Evolutionary conservation across 37 sponge, comb jelly and placozoan species (phyloP).

Genomic region (Mnemiopsis leidyi): DNA sequence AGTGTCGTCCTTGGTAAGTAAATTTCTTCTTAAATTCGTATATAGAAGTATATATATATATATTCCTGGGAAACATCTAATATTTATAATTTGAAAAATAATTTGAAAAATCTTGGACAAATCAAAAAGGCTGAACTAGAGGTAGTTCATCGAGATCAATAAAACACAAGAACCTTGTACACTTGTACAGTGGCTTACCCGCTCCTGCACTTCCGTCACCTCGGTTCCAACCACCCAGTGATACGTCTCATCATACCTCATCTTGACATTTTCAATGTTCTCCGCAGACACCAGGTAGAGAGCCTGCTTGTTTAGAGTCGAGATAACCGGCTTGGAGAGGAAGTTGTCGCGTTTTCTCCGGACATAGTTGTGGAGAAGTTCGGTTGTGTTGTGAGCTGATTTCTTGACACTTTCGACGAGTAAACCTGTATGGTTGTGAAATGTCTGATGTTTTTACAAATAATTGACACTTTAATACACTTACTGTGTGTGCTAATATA

Average conservation of each 20-base stretch:
- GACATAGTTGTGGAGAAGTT: not conserved
- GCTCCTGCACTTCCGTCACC: constrained; percentile 43
- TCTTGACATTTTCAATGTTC: constrained; percentile 1
- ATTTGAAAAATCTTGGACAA: no score
- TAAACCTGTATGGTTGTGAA: not conserved
- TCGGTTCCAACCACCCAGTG: constrained; percentile 49
- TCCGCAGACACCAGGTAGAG: constrained; percentile 2
- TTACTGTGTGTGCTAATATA: no score
- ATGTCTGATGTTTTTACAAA: no score
- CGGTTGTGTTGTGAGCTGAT: not conserved
- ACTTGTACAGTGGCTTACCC: constrained; percentile 10
- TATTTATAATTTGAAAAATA: no score
- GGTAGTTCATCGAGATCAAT: not conserved
- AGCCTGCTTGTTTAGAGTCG: not conserved
- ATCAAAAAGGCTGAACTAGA: no score
- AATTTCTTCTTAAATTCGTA: no score
- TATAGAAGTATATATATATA: no score
- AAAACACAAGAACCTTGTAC: no score
- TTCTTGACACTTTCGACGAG: not conserved
- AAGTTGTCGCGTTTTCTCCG: not conserved
- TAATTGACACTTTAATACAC: no score
- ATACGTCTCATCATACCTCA: not conserved
- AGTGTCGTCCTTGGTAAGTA: no score
- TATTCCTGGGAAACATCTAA: no score
- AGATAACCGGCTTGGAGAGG: not conserved